Percentiles rank a stretch among this genome's conserved stretches.
Evolutionary conservation across 2,113 vertebrate species (phyloP).

Genomic region (Aplodontia rufa): DNA sequence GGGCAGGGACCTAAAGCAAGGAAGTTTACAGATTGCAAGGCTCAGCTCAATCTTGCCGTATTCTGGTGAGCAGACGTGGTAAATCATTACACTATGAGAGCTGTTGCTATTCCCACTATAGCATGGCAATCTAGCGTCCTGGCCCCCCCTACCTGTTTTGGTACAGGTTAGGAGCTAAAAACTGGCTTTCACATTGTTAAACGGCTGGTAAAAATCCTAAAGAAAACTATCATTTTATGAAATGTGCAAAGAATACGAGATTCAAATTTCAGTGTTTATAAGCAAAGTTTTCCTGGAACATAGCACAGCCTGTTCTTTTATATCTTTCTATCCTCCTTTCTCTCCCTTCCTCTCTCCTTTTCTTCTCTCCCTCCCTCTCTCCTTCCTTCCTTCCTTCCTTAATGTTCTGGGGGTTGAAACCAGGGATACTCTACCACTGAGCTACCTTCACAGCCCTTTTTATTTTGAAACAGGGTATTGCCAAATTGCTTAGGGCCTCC

Average conservation of each 20-base stretch:
- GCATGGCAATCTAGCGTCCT: neutral
- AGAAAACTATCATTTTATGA: neutral
- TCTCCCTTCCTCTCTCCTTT: no score
- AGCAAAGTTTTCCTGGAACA: neutral
- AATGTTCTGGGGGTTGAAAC: no score
- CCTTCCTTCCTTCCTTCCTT: no score
- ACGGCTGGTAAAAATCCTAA: neutral
- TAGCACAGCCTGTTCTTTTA: neutral
- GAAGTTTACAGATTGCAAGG: neutral
- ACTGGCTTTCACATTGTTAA: neutral
- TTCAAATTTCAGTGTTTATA: neutral
- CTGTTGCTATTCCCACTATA: neutral
- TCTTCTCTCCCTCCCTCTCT: no score
- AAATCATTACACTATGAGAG: neutral
- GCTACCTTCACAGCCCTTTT: no score
- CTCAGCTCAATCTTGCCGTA: neutral
- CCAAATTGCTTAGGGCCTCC: no score
- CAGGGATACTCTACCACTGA: no score
- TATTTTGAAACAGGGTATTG: no score
- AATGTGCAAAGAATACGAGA: conserved; percentile 7
- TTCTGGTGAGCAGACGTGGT: neutral
- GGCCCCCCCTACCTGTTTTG: neutral
- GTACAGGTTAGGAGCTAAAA: neutral
- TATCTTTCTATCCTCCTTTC: no score
- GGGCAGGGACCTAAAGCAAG: neutral